Evolutionary conservation across 2,888 invertebrate genomes (phyloP).

Genomic region (Disparrhopalites patrizii): DNA sequence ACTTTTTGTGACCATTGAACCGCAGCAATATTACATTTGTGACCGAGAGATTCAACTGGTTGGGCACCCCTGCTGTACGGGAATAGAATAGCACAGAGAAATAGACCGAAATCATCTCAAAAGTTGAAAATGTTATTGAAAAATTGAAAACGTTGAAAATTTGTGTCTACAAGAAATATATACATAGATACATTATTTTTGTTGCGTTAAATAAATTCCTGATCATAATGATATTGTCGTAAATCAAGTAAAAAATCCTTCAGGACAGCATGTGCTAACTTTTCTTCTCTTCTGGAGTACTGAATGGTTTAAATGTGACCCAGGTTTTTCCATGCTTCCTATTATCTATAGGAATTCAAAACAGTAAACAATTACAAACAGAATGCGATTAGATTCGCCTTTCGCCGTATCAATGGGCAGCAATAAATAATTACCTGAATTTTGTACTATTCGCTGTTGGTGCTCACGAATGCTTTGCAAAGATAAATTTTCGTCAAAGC

Average conservation of each 20-base stretch:
- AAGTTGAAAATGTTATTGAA: background rate
- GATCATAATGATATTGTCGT: background rate
- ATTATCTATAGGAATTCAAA: conserved; percentile 32
- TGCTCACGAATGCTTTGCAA: conserved; percentile 36
- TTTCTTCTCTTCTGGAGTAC: no score
- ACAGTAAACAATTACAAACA: background rate
- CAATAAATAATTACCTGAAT: conserved; percentile 35
- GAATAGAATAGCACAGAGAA: no score
- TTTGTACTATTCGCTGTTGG: conserved; percentile 33
- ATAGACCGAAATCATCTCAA: background rate
- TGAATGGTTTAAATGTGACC: conserved; percentile 39
- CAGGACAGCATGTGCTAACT: background rate
- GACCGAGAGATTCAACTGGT: no score
- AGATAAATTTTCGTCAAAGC: conserved; percentile 36
- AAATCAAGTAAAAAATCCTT: background rate
- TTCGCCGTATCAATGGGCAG: no score
- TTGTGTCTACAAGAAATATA: no score
- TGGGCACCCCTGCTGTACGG: no score
- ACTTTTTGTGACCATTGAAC: no score
- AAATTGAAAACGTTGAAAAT: no score
- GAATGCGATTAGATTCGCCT: no score
- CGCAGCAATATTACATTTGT: no score
- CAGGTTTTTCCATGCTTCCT: conserved; percentile 43
- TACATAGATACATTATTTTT: no score
- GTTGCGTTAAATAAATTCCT: no score